Base-by-base conservation (phyloP, 2,888 invertebrate species). In the Hydroisotoma schaefferi region DNA sequence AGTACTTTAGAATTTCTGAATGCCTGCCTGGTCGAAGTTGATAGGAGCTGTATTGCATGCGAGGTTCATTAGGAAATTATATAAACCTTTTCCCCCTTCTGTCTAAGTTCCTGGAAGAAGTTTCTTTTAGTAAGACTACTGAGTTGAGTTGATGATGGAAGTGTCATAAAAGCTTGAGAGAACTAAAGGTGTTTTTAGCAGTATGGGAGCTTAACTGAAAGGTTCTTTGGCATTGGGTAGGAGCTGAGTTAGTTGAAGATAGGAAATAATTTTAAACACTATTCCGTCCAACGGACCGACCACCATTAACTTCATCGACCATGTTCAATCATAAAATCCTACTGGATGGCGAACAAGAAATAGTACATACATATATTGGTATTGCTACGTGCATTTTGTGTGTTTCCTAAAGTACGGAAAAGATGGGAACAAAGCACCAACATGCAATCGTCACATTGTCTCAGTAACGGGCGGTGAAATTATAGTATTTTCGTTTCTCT, bases 361-460 rank as follows among this genome's bases (percentile, higher is more conserved):
- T 38, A 48, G 44, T 38, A 37, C 33, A 10, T 8, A 33, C 15
- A 33, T 33, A 10, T 15, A 10, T 10, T 33, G 15, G 33, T 33
- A 10, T 33, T 15, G 8, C 15, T 33, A 8, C 15, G 33, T 8
- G 33, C 8, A 15, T 33, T 33, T 33, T 33, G 8, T 33, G 8
- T 33, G 8, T 8, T 33, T 33, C 33, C 15, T 33, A 15, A 33
- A 33, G n/a, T n/a, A n/a, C n/a, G n/a, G n/a, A n/a, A n/a, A 15
- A n/a, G 15, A 55, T 49, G 53, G 43, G 53, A 44, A 47, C 37
- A 20, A 23, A 58, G 61, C 49, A 53, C 57, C 61, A 61, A 59
- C 67, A 69, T 69, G 67, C 69, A 65, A 69, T 67, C 65, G 46
- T 20, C 65, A 63, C 67, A 67, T 69, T 67, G 63, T 65, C 65